A percentile compares a stretch with the other conserved stretches of the same genome.
These are phyloP conservation scores for Callimorpha dominula DNA, from an alignment of 2,888 invertebrate genomes.

Conservation along the genomic window DNA sequence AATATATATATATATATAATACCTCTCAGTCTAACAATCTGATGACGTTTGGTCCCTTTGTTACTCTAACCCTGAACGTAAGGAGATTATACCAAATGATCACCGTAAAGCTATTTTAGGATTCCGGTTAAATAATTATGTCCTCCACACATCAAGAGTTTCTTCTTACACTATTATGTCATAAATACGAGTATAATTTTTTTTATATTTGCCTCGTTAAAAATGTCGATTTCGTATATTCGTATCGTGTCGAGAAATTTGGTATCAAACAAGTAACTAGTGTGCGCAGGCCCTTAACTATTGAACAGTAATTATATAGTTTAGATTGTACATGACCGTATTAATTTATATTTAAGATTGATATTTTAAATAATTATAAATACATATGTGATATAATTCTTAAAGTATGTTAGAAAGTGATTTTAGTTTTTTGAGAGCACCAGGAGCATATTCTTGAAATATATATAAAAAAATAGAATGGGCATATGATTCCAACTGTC, in stretches of 20 bases:
- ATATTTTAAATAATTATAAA: conserved; percentile 8
- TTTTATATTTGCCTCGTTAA: no score
- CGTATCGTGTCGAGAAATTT: neutral
- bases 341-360: neutral
- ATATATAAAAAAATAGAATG: neutral
- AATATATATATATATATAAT: no score
- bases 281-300: neutral
- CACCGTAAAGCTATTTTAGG: no score
- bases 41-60: no score
- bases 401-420: conserved; percentile 14
- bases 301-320: neutral
- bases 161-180: no score
- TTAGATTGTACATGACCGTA: neutral
- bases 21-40: no score
- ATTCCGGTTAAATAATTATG: no score
- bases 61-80: no score
- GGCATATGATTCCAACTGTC: neutral
- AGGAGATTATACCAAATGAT: no score
- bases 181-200: no score
- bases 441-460: neutral
- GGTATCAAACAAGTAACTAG: neutral
- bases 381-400: neutral
- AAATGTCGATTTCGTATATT: neutral
- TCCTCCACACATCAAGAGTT: no score
- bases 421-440: conserved; percentile 19